These are phyloP conservation scores for Nesoenas mayeri DNA, from an alignment of 2,113 vertebrate genomes.

Conservation along the genomic window DNA sequence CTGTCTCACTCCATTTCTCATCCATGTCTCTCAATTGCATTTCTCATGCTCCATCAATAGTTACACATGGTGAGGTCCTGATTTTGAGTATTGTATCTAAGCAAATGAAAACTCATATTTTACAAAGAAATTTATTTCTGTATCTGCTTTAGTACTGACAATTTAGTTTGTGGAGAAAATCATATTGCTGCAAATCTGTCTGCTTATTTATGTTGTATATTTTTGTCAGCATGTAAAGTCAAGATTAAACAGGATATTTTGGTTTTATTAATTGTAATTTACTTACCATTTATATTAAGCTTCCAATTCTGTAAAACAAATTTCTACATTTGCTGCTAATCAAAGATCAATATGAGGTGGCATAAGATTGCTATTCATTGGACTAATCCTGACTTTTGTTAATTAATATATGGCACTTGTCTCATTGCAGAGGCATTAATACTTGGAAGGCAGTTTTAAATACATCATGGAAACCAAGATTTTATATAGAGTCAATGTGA, in stretches of 20 bases:
- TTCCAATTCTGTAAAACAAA: neutral
- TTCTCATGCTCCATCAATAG: neutral
- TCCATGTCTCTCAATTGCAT: rapidly evolving
- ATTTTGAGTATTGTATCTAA: neutral
- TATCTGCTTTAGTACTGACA: neutral
- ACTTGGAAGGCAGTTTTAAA: neutral
- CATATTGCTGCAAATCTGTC: neutral
- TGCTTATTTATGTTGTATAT: neutral
- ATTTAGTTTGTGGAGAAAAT: neutral
- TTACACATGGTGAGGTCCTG: neutral
- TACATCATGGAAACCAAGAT: neutral
- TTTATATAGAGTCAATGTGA: neutral
- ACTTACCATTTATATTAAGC: neutral
- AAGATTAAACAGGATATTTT: neutral
- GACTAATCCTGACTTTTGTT: neutral
- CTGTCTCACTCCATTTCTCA: neutral
- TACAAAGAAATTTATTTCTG: neutral
- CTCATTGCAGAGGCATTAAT: neutral
- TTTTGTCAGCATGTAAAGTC: neutral
- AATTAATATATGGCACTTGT: neutral
- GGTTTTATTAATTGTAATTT: neutral
- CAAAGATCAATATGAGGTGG: neutral
- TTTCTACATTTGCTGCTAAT: neutral
- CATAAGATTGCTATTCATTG: neutral
- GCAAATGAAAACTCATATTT: neutral